Conservation (phyloP, 2,113 vertebrate genomes). For the Ptilonorhynchus violaceus region DNA sequence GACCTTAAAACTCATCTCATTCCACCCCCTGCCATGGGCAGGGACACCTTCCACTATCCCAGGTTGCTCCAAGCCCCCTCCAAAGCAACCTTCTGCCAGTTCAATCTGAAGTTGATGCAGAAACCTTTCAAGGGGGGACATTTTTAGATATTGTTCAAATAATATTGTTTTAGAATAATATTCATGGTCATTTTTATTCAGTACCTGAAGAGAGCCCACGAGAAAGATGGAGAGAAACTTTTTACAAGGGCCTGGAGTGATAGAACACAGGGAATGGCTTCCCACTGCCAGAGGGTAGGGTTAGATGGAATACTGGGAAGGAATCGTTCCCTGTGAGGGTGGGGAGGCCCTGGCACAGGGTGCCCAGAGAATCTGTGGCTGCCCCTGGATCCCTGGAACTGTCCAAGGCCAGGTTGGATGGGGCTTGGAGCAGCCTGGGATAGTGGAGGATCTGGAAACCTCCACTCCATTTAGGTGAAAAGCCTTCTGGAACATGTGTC, state of each 20-base stretch:
- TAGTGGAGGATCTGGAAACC: background rate
- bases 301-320: background rate
- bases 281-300: background rate
- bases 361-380: background rate
- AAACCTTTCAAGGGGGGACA: background rate
- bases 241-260: background rate
- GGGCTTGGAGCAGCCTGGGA: background rate
- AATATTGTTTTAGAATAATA: background rate
- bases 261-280: background rate
- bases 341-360: background rate
- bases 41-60: background rate
- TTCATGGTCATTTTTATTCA: rapidly evolving
- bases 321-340: background rate
- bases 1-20: background rate
- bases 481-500: background rate
- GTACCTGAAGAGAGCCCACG: background rate
- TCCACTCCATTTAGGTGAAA: background rate
- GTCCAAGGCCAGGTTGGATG: background rate
- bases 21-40: background rate
- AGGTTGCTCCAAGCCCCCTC: background rate
- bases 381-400: background rate
- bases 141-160: background rate
- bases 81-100: background rate
- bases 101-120: background rate
- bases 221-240: background rate